Evolutionary conservation across 2,888 invertebrate genomes (phyloP).

Genomic region (Drosophila infuscata): DNA sequence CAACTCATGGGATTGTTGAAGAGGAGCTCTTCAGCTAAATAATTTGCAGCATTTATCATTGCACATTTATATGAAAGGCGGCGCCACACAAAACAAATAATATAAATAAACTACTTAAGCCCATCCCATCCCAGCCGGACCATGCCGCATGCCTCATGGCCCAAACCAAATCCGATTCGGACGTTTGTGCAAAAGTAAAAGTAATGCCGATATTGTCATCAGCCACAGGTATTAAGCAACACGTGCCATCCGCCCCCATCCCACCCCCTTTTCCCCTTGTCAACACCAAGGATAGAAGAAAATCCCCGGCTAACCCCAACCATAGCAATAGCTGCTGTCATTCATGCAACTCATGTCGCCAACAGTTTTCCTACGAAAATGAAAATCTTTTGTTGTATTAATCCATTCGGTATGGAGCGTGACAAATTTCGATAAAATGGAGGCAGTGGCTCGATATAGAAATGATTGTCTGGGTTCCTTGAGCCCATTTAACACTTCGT

Average conservation of each 20-base stretch:
- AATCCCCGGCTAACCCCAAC: conserved; percentile 1
- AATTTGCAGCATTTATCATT: conserved; percentile 48
- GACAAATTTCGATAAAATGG: conserved; percentile 80
- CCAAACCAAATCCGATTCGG: conserved; percentile 13
- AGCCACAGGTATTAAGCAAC: conserved; percentile 71
- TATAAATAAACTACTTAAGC: conserved; percentile 50
- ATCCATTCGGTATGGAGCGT: conserved; percentile 77
- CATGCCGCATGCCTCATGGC: background rate
- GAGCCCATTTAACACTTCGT: conserved; percentile 76
- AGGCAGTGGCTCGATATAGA: conserved; percentile 22
- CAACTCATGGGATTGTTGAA: conserved; percentile 29
- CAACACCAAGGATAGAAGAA: conserved; percentile 39
- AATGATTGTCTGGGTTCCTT: conserved; percentile 30
- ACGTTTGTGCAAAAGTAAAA: conserved; percentile 65
- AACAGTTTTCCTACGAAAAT: conserved; percentile 72
- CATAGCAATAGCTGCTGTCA: conserved; percentile 57
- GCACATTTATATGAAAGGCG: conserved; percentile 21
- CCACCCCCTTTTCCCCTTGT: conserved; percentile 15
- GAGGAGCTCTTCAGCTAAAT: conserved; percentile 16
- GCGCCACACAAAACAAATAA: conserved; percentile 27
- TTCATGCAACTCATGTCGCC: conserved; percentile 82
- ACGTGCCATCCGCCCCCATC: conserved; percentile 41
- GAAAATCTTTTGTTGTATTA: conserved; percentile 81
- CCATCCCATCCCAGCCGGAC: background rate
- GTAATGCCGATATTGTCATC: conserved; percentile 68